These are phyloP conservation scores for Glaucomys volans DNA, from an alignment of 2,113 vertebrate genomes.

Conservation along the genomic window DNA sequence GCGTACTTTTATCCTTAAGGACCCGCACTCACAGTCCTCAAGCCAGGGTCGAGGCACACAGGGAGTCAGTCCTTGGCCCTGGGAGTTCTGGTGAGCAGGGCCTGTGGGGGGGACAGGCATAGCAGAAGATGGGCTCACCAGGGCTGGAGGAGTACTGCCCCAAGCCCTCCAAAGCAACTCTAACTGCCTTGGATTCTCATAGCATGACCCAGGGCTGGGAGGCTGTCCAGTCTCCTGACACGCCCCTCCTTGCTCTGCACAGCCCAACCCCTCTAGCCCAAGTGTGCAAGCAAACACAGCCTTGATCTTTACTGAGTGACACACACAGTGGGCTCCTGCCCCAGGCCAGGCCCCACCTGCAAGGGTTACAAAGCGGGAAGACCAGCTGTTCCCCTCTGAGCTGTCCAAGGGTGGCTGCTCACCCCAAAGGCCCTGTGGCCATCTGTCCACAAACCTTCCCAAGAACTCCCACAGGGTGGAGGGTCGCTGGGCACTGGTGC, in stretches of 20 bases:
- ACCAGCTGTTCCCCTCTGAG: too few relatives aligned
- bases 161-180: too few relatives aligned
- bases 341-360: not conserved
- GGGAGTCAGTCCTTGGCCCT: not conserved
- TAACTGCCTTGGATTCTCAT: fast-evolving
- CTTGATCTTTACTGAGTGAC: not conserved
- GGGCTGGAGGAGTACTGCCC: not conserved
- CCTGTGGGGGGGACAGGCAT: too few relatives aligned
- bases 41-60: too few relatives aligned
- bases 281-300: not conserved
- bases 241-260: fast-evolving
- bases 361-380: not conserved
- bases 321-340: not conserved
- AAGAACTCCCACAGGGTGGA: not conserved
- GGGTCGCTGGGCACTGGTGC: not conserved
- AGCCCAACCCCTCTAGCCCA: not conserved
- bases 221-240: fast-evolving
- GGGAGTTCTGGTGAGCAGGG: not conserved
- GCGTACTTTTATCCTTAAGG: not conserved
- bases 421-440: not conserved
- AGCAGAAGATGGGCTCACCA: not conserved
- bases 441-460: not conserved
- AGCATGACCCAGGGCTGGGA: fast-evolving
- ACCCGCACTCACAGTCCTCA: fast-evolving
- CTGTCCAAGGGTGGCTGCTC: not conserved